A percentile compares a stretch with the other conserved stretches of the same genome.
phyloP scores from a whole-genome alignment of 1,140 invertebrate species.

The Drosophila leontia region DNA sequence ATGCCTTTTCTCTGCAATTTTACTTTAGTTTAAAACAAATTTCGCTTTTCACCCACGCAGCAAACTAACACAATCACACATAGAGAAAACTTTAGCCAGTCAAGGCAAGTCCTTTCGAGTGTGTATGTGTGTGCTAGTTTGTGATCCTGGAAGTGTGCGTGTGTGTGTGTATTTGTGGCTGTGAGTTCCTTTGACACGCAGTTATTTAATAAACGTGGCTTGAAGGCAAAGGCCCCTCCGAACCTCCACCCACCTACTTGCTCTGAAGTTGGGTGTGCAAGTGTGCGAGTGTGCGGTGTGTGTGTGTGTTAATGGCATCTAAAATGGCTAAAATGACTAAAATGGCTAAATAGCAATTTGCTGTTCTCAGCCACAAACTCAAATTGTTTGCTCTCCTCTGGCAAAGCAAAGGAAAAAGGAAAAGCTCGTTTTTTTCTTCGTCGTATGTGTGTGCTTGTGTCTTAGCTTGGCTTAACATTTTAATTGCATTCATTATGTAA shows the following conservation, averaged over 20 bases:
- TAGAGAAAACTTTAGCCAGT: slow-evolving; percentile 57
- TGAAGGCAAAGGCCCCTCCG: slow-evolving; percentile 18
- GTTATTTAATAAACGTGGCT: slow-evolving; percentile 79
- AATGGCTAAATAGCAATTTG: slow-evolving; percentile 82
- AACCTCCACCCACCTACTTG: neutral
- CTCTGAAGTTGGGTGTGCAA: slow-evolving; percentile 19
- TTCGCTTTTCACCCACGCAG: slow-evolving; percentile 63
- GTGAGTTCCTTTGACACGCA: slow-evolving; percentile 70
- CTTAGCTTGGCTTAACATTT: slow-evolving; percentile 53
- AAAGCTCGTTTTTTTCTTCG: slow-evolving; percentile 21
- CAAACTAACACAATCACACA: slow-evolving; percentile 1
- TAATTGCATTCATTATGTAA: slow-evolving; percentile 84
- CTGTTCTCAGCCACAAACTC: slow-evolving; percentile 59
- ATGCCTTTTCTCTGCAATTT: neutral
- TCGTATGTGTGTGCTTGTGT: slow-evolving; percentile 21
- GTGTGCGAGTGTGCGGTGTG: too few species aligned
- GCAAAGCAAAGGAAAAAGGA: slow-evolving; percentile 35
- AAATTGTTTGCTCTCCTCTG: slow-evolving; percentile 51
- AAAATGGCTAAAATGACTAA: slow-evolving; percentile 78
- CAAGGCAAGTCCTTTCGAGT: slow-evolving; percentile 43
- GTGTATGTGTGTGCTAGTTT: slow-evolving; percentile 40
- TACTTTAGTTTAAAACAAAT: slow-evolving; percentile 54
- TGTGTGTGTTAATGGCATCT: slow-evolving; percentile 75
- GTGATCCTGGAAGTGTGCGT: slow-evolving; percentile 9
- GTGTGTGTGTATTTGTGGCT: slow-evolving; percentile 13